Conservation (phyloP, 2,888 invertebrate genomes). For the Bugulina stolonifera region DNA sequence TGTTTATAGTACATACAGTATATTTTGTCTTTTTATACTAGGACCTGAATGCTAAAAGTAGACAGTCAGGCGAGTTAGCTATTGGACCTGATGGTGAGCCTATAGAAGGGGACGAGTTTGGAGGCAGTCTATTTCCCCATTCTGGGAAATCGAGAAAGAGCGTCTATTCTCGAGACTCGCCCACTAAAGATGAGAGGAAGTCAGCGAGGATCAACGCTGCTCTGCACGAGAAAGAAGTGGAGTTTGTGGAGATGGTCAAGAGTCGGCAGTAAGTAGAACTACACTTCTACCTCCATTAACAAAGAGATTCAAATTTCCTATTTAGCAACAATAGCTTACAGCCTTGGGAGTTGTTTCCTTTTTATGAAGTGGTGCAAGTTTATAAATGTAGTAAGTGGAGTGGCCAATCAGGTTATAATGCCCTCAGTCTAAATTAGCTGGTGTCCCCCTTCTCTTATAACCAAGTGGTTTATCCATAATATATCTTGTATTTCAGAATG, state of each 20-base stretch:
- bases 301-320: too few relatives aligned
- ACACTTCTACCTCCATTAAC: too few relatives aligned
- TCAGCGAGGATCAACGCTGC: constrained; percentile 23
- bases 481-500: constrained; percentile 42
- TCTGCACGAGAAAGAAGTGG: constrained; percentile 13
- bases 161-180: background rate
- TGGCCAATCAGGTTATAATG: too few relatives aligned
- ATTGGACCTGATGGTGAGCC: constrained; percentile 9
- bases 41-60: constrained; percentile 24
- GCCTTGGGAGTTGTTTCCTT: too few relatives aligned
- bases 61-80: constrained; percentile 10
- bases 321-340: too few relatives aligned
- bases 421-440: too few relatives aligned
- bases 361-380: too few relatives aligned
- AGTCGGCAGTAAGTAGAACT: constrained; percentile 24
- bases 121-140: background rate
- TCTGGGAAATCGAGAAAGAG: constrained; percentile 12
- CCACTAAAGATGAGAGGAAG: constrained; percentile 21
- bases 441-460: too few relatives aligned
- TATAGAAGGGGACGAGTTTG: constrained; percentile 3
- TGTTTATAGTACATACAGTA: too few relatives aligned
- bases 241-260: constrained; percentile 25
- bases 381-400: too few relatives aligned
- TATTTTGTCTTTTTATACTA: too few relatives aligned
- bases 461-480: too few relatives aligned